Conservation (phyloP, 2,113 vertebrate genomes). For the Hemichromis elongatus region DNA sequence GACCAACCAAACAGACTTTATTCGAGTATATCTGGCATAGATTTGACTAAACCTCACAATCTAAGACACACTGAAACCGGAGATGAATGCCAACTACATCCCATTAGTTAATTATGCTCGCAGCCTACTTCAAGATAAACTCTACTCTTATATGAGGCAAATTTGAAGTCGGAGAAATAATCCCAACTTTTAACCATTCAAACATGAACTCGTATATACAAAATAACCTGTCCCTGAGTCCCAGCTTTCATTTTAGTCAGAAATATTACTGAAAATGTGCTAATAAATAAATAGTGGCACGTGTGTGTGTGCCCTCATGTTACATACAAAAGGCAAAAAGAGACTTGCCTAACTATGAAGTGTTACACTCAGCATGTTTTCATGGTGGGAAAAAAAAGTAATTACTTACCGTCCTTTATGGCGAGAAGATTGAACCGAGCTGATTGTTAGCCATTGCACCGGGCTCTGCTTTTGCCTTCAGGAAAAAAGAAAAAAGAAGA, state of each 20-base stretch:
- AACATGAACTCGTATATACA: conserved; percentile 14
- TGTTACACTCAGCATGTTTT: conserved; percentile 27
- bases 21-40: background rate
- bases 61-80: background rate
- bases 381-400: conserved; percentile 21
- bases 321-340: background rate
- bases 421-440: conserved; percentile 24
- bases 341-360: background rate
- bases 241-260: background rate
- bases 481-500: background rate
- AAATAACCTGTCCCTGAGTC: background rate
- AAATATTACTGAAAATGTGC: background rate
- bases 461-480: background rate
- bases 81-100: background rate
- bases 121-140: background rate
- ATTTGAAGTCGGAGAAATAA: background rate
- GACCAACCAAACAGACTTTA: background rate
- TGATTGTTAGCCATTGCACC: conserved; percentile 53
- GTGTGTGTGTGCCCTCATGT: background rate
- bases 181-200: conserved; percentile 40
- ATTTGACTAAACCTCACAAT: background rate
- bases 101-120: background rate
- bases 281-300: background rate
- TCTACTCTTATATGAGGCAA: background rate
- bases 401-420: conserved; percentile 67